phyloP scores from a whole-genome alignment of 2,113 vertebrate species.

The Seriola dumerili region DNA sequence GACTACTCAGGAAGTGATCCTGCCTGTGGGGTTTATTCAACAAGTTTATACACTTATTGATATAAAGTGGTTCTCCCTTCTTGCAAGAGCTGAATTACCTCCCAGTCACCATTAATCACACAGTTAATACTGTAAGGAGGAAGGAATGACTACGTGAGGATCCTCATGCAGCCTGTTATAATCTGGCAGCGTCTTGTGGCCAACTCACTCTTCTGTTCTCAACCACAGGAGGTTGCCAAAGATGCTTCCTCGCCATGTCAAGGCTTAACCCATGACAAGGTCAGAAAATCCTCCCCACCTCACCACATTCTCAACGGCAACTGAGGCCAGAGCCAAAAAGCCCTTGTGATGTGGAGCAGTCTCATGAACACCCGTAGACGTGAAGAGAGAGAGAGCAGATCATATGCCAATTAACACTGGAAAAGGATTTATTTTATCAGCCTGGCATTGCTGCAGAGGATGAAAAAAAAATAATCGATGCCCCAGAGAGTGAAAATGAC shows the following conservation, averaged over 20 bases:
- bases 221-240: constrained; percentile 57
- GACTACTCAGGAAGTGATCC: constrained; percentile 4
- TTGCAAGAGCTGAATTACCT: constrained; percentile 21
- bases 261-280: constrained; percentile 57
- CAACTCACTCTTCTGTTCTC: constrained; percentile 45
- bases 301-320: constrained; percentile 39
- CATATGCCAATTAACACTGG: constrained; percentile 44
- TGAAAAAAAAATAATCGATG: constrained; percentile 24
- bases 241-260: constrained; percentile 55
- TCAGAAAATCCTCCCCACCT: constrained; percentile 58
- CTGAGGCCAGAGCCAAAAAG: constrained; percentile 58
- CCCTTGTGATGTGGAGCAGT: constrained; percentile 63
- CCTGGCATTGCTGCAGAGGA: constrained; percentile 25
- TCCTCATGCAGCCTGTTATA: constrained; percentile 58
- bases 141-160: constrained; percentile 70
- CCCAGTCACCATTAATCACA: constrained; percentile 40
- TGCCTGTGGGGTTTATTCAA: constrained; percentile 29
- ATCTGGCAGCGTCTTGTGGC: constrained; percentile 57
- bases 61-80: constrained; percentile 6
- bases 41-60: constrained; percentile 42
- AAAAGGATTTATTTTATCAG: constrained; percentile 47
- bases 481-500: constrained; percentile 33
- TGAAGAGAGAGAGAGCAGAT: constrained; percentile 43
- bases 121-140: constrained; percentile 18
- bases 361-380: constrained; percentile 31